Base-by-base conservation (phyloP, 2,888 invertebrate species). In the Patella caerulea region DNA sequence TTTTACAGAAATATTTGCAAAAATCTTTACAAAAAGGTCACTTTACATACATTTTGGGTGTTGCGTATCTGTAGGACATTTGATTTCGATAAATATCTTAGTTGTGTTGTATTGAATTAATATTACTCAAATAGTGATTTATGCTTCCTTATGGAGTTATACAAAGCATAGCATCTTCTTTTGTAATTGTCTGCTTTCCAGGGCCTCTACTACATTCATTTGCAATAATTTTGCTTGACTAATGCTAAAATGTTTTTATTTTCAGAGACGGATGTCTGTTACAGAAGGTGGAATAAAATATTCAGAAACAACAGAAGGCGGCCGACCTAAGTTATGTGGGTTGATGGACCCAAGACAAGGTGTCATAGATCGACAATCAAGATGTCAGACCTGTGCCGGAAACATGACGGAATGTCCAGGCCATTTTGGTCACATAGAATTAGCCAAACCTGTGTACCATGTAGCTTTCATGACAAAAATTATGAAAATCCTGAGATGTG, bases 341-440 rank as follows among this genome's bases (percentile, higher is more conserved):
- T 95, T 99, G 83, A 99, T 99, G 99, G 99, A 99, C 92, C 99
- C 99, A 0, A 94, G 99, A 77, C 99, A 99, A 93, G 99, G 99
- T 87, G 98, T 98, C 79, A 96, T 98, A 71, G 99, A 99, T 92
- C 94, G 98, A 85, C 95, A 94, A 19, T 96, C 98, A 2, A 78
- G 90, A 53, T 92, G 92, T 80, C 91, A 91, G 87, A 91, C 92
- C 0, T 92, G 92, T 86, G 91, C 90, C 86, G 94, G 99, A 72
- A 98, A 97, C 90, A 97, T 98, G 96, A 96, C 97, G 0, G 98
- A 99, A 92, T 99, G 99, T 91, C 98, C 99, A 3, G 99, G 99
- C 2, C 99, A 99, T 92, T 99, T 99, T 93, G 99, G 98, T 4
- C 99, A 99, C 92, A 96, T 99, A 88, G 98, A 99, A 92, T 93